Evolutionary conservation across 1,140 invertebrate genomes (phyloP), one percentile per base, ranked within the genome.

Genomic region (Zeugodacus cucurbitae): DNA sequence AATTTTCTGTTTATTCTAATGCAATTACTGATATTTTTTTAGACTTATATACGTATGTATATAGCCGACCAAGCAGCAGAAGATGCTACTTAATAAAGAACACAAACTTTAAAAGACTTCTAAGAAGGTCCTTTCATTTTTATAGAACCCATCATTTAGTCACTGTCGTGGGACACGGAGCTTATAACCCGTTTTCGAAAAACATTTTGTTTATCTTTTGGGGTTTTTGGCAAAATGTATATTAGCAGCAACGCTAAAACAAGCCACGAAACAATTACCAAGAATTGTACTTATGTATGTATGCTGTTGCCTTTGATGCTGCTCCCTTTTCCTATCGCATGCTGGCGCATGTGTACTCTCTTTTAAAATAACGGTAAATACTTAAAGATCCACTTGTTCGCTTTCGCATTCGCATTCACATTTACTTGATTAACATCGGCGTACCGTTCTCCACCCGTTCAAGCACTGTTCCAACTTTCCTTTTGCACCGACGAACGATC

Each of bases 371-470:
- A 82, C 74, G 74, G 74, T 82, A 82, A 82, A 82, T 82, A 48
- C 74, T 44, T 48, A 54, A 82, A 82, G 37, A 82, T 82, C 74
- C 74, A 82, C 74, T 82, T 82, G 74, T 48, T 82, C 74, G 74
- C 41, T 48, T 82, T 82, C 74, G 74, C 44, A 82, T 82, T 82
- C 74, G 44, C 74, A 82, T 82, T 70, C 48, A 54, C 48, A 54
- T 54, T 82, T 48, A 82, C 74, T 82, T 82, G 74, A 82, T 82
- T 82, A 82, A 48, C 74, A 82, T 82, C 74, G 41, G n/a, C 44
- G 22, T 48, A 26, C 14, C 41, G 41, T 34, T 78, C n/a, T 44
- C 32, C 70, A 48, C 74, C 41, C 74, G 20, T 48, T 11, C 41
- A 4, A 34, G 41, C 74, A 17, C 22, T 22, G 41, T 26, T 54